phyloP scores from a whole-genome alignment of 1,140 invertebrate species.

The Bombus waltoni region DNA sequence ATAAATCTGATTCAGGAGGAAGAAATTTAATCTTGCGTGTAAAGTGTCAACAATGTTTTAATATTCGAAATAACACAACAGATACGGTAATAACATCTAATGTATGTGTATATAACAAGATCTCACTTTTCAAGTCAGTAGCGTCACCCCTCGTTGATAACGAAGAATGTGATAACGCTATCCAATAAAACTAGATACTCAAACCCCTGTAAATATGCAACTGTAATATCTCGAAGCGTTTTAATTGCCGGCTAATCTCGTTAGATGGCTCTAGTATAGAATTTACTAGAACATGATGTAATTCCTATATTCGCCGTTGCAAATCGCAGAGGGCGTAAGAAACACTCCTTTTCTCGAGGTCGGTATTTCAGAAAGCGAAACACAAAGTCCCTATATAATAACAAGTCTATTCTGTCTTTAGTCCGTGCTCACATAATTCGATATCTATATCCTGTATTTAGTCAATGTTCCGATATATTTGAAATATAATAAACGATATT shows the following conservation, averaged over 20 bases:
- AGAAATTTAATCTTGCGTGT: neutral
- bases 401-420: too few species aligned
- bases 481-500: neutral
- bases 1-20: neutral
- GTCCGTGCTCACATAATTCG: too few species aligned
- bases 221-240: neutral
- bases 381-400: too few species aligned
- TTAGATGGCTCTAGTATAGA: neutral
- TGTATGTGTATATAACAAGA: neutral
- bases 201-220: neutral
- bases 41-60: neutral
- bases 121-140: neutral
- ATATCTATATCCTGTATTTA: too few species aligned
- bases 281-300: neutral
- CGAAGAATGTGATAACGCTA: neutral
- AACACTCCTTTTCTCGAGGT: too few species aligned
- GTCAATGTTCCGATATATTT: neutral
- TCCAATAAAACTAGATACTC: neutral
- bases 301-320: too few species aligned
- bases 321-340: neutral
- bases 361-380: too few species aligned
- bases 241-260: accelerated
- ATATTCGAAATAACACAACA: neutral
- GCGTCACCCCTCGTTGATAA: conserved; percentile 19
- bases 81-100: neutral